Percentiles rank a stretch among this genome's conserved stretches.
phyloP scores from a whole-genome alignment of 2,113 vertebrate genomes.

The Plectropomus leopardus region DNA sequence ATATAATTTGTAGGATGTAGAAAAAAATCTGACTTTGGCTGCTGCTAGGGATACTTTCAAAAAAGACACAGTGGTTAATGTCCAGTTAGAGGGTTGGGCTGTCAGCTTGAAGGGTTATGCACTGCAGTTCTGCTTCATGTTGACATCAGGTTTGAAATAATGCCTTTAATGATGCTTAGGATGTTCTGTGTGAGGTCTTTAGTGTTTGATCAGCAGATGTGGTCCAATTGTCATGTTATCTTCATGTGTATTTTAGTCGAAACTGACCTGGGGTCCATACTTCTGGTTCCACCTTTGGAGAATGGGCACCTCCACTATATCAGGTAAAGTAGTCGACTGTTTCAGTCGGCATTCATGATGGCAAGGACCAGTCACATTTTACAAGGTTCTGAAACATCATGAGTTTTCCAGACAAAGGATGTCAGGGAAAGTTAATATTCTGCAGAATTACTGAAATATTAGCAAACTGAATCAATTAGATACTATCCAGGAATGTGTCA shows the following conservation, averaged over 20 bases:
- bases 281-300: conserved; percentile 98
- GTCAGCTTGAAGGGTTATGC: neutral
- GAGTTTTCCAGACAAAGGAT: neutral
- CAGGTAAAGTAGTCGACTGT: conserved; percentile 81
- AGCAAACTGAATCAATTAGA: neutral
- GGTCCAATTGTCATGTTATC: neutral
- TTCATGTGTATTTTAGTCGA: conserved; percentile 85
- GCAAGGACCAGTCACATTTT: neutral
- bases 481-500: neutral
- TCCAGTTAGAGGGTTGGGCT: neutral
- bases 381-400: neutral
- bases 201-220: neutral
- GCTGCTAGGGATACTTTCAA: neutral
- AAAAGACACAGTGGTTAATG: too few species aligned
- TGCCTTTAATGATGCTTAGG: neutral
- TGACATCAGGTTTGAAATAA: neutral
- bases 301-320: conserved; percentile 93
- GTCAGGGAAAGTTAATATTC: neutral
- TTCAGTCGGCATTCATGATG: neutral
- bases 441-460: neutral
- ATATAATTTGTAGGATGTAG: neutral
- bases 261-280: conserved; percentile 97
- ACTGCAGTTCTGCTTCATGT: neutral
- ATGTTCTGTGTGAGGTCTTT: neutral
- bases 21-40: neutral